Base-by-base conservation (phyloP, 1,140 invertebrate species). In the Drosophila suzukii region DNA sequence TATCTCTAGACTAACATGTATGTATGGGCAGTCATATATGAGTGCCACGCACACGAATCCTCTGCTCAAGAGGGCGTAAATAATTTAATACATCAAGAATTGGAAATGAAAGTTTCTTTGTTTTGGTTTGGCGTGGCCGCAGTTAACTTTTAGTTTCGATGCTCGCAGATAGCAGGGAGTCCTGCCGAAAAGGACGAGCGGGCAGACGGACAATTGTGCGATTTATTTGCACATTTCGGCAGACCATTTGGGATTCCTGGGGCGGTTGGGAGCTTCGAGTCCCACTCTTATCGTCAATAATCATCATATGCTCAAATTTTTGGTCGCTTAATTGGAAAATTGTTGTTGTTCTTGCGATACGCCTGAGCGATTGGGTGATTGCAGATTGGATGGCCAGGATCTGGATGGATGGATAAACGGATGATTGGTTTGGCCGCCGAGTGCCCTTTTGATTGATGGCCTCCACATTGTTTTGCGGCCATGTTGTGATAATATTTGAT, bases 71-170 rank as follows among this genome's bases (percentile, higher is more conserved):
- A 89, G 85, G 85, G 85, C 78, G 85, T 90, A 89, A 90, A 89
- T 89, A 89, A 89, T 89, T 89, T 84, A 90, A 89, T 90, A 89
- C 85, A 90, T 89, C 81, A 90, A 89, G 81, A 90, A 90, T 90
- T 89, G 85, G 85, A 85, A 90, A 89, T 81, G 84, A 89, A 88
- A 88, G 84, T 88, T 88, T 88, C 72, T 89, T 88, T 84, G 75
- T 83, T 88, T 88, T 83, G 80, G 57, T 71, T 78, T 78, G 81
- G 57, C 58, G 68, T 84, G 73, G 84, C 67, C 84, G 76, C 66
- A 89, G 83, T 79, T 81, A 83, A 80, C 84, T 89, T 88, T 88
- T 88, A 88, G 84, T 88, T 88, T 88, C 84, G 57, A 66, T 77
- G 46, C 59, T 72, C 47, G 50, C 49, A 73, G 66, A 78, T 60